phyloP scores from a whole-genome alignment of 2,888 invertebrate genomes.

The Melitaea athalia region DNA sequence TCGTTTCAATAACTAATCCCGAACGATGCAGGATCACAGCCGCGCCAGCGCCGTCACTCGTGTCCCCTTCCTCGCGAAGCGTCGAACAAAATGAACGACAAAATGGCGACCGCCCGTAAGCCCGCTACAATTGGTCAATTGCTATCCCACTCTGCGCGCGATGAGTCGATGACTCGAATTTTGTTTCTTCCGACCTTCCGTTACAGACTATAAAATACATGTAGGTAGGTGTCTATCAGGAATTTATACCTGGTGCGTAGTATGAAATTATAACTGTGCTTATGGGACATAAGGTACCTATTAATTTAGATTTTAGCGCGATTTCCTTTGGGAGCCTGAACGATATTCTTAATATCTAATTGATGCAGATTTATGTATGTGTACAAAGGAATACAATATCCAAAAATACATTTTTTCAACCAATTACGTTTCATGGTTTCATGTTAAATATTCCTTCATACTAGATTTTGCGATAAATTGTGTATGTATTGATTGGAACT shows the following conservation, averaged over 20 bases:
- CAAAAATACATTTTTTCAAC: background rate
- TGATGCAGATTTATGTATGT: too few relatives aligned
- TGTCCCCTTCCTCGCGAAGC: conserved; percentile 45
- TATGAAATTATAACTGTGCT: background rate
- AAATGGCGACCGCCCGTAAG: conserved; percentile 53
- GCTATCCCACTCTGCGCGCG: conserved; percentile 22
- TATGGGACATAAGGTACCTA: too few relatives aligned
- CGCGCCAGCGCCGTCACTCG: conserved; percentile 42
- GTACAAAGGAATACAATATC: background rate
- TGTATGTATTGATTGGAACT: background rate
- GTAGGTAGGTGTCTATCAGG: background rate
- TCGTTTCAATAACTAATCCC: conserved; percentile 15
- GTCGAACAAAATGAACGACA: conserved; percentile 48
- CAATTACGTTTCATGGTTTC: background rate
- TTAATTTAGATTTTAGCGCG: too few relatives aligned
- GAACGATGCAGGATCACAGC: conserved; percentile 22
- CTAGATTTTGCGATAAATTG: background rate
- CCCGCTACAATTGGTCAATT: conserved; percentile 15
- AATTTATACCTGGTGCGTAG: background rate
- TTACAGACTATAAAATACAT: background rate
- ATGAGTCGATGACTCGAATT: background rate
- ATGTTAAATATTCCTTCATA: background rate
- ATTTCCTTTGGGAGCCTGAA: background rate
- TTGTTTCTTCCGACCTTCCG: background rate
- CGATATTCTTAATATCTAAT: background rate